phyloP scores from a whole-genome alignment of 2,113 vertebrate genomes.

The Ranitomeya variabilis region DNA sequence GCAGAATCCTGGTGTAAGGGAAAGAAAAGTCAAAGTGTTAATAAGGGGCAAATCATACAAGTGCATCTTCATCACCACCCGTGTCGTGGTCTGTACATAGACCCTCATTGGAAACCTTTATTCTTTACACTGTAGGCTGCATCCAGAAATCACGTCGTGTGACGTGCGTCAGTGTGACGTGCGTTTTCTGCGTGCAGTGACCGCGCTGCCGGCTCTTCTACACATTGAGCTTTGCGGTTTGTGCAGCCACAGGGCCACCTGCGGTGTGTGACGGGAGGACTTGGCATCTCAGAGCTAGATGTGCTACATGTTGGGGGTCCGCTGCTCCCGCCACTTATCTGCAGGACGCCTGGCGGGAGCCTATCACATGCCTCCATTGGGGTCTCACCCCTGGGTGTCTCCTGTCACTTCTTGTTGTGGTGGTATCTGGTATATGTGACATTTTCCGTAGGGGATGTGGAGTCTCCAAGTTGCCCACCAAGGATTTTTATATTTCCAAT shows the following conservation, averaged over 20 bases:
- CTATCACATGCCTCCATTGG: too few relatives aligned
- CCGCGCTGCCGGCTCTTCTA: not conserved
- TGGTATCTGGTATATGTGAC: too few relatives aligned
- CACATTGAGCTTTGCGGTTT: not conserved
- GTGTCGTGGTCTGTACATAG: not conserved
- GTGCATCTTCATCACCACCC: not conserved
- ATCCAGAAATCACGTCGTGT: not conserved
- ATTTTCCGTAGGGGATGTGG: too few relatives aligned
- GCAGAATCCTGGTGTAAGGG: not conserved
- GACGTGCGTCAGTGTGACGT: too few relatives aligned
- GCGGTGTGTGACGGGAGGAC: constrained; percentile 1
- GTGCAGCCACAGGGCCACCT: not conserved
- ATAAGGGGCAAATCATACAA: not conserved
- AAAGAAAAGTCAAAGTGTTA: not conserved
- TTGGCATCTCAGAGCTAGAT: not conserved
- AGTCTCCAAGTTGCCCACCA: too few relatives aligned
- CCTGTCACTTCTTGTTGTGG: too few relatives aligned
- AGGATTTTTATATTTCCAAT: too few relatives aligned
- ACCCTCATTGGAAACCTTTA: not conserved
- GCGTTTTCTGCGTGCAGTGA: not conserved
- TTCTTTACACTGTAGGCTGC: not conserved
- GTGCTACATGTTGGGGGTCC: not conserved
- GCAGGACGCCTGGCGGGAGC: not conserved
- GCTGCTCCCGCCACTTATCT: not conserved
- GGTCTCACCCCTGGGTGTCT: too few relatives aligned